Evolutionary conservation across 2,888 invertebrate genomes (phyloP), one percentile per base, ranked within the genome.

Genomic region (Margaritifera margaritifera): DNA sequence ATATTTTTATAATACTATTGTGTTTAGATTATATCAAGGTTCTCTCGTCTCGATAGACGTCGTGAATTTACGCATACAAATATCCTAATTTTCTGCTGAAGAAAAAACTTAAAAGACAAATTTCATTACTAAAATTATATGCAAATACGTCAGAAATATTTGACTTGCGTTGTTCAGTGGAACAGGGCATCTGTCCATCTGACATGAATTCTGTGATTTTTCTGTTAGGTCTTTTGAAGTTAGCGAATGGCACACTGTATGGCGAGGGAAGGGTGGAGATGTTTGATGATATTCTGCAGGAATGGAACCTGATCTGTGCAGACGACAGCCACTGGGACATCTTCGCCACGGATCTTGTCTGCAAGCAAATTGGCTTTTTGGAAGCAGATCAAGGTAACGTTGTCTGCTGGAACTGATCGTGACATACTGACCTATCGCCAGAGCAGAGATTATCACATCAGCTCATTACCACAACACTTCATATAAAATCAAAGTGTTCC

Each of bases 241-340:
- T 86, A 22, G 52, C 59, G 15, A 75, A 80, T 57, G 82, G 79
- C 0, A 20, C 22, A 0, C 42, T 58, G 27, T 79, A 78, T 60
- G 85, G 86, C 6, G 84, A 86, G 58, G 86, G 86, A 2, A 71
- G 78, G 2, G 64, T 86, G 8, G 83, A 85, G 66, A 65, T 86
- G 4, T 76, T 72, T 60, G 77, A 85, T 55, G 80, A 81, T 57
- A 27, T 77, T 11, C 71, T 69, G 6, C 62, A 71, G 19, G 60
- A 73, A 54, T 81, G 80, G 78, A 75, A 80, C 11, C 72, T 74
- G 18, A 67, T 85, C 18, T 86, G 86, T 74, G 81, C 79, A 27
- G 80, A 82, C 62, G 74, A 79, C 42, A 60, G 42, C 20, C 42
- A 42, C 42, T 81, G 84, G 83, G 75, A 77, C n/a, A 61, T 68